A percentile compares a stretch with the other conserved stretches of the same genome.
These are phyloP conservation scores for Protobothrops mucrosquamatus DNA, from an alignment of 2,113 vertebrate species.

Conservation along the genomic window DNA sequence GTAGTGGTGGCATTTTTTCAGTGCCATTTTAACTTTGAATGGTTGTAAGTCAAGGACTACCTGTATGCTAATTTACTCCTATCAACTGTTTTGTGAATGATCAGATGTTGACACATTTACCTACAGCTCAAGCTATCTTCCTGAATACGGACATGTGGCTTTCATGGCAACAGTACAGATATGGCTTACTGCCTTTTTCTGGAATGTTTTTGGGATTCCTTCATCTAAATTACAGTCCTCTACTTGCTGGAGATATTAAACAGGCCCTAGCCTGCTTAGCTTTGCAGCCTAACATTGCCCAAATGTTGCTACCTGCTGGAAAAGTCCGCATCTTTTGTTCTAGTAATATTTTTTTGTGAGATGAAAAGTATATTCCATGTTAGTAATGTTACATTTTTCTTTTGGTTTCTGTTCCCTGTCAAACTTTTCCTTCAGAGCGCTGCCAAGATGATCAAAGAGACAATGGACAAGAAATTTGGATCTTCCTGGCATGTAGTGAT, in stretches of 20 bases:
- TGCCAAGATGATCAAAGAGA: conserved; percentile 99
- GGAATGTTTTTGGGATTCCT: not conserved
- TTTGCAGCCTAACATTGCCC: not conserved
- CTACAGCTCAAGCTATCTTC: not conserved
- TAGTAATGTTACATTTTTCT: not conserved
- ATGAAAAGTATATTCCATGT: not conserved
- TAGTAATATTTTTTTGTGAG: not conserved
- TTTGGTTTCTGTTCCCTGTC: not conserved
- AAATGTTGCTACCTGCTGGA: not conserved
- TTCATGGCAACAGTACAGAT: not conserved
- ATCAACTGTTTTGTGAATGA: not conserved
- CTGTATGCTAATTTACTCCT: not conserved
- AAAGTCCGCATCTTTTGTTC: not conserved
- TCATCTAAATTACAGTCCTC: not conserved
- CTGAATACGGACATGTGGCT: not conserved
- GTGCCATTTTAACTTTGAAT: not conserved
- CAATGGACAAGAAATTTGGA: conserved; percentile 98
- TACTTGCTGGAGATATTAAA: not conserved
- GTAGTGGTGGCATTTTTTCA: not conserved
- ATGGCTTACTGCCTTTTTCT: not conserved
- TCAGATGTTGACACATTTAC: not conserved
- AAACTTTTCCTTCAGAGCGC: conserved; percentile 76
- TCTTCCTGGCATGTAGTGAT: conserved; percentile 98
- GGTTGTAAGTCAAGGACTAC: not conserved
- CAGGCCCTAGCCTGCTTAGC: not conserved